Base-by-base conservation (phyloP, 1,140 invertebrate genomes). In the Triops longicaudatus region DNA sequence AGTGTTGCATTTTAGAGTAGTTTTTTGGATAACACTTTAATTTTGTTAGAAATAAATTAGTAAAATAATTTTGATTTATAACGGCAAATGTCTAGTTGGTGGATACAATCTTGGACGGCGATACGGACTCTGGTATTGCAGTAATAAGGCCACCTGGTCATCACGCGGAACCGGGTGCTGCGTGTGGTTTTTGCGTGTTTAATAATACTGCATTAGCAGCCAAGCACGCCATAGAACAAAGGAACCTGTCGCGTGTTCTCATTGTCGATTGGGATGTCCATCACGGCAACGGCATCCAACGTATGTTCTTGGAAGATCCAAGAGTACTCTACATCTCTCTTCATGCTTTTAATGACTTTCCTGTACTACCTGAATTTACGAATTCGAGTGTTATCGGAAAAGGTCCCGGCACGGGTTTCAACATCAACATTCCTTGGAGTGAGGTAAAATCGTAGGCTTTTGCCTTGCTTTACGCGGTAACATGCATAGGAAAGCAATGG, bases 231-330 rank as follows among this genome's bases (percentile, higher is more conserved):
- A 82, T 90, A 5, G 82, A 87, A 14, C 84, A 84, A 72, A 87
- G 90, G 81, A 85, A 86, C 4, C 26, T 75, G 26, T 44, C 89
- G 79, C 87, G 92, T 75, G 87, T 98, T 26, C 82, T 98, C n/a
- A 91, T 98, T 74, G 81, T 98, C 1, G 96, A 98, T 85, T 98
- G 95, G 93, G 96, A 98, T 84, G 90, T 98, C 7, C 96, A 98
- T 84, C 95, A 97, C 83, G 96, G 96, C 10, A 93, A 97, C 84
- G 94, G 94, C 6, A 94, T 91, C 1, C 93, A 96, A 82, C 86
- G 89, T 74, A 89, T 92, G 26, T 94, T 95, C 80, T 88, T 92
- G 80, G 82, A 88, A 26, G 89, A 91, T 81, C 86, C 89, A 6
- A 85, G 89, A 81, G 91, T 98, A 50, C 85, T 98, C n/a, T 97